These are phyloP conservation scores for Orchestes rusci DNA, from an alignment of 2,888 invertebrate genomes.

Conservation along the genomic window DNA sequence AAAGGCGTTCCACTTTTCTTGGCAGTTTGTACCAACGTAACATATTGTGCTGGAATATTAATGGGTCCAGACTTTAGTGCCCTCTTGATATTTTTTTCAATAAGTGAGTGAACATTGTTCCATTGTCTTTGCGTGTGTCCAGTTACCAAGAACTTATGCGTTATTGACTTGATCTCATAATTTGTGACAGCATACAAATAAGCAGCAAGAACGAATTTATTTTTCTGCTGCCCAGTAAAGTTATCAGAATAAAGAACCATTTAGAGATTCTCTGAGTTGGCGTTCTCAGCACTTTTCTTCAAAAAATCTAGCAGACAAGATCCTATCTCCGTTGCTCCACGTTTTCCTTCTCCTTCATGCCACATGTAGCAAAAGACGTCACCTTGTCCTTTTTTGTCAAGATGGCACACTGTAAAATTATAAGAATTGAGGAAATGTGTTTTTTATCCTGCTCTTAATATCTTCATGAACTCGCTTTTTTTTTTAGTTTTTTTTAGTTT, in stretches of 20 bases:
- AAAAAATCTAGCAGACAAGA: background rate
- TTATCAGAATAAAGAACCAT: conserved; percentile 12
- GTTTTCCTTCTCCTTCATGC: background rate
- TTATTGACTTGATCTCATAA: background rate
- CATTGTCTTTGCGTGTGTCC: background rate
- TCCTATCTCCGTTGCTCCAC: background rate
- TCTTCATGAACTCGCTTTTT: too few species aligned
- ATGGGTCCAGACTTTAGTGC: background rate
- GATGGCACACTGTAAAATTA: conserved; percentile 32
- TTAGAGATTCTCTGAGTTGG: conserved; percentile 14
- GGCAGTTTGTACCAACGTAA: background rate
- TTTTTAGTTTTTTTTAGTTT: too few species aligned
- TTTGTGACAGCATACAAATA: background rate
- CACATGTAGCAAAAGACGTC: background rate
- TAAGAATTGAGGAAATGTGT: too few species aligned
- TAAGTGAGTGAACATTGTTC: background rate
- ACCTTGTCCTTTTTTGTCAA: conserved; percentile 4
- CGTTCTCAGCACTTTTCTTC: conserved; percentile 3
- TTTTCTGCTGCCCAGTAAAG: background rate
- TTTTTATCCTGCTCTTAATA: too few species aligned
- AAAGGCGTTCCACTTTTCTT: background rate
- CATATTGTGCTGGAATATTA: background rate
- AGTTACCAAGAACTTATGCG: background rate
- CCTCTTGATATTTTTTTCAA: background rate
- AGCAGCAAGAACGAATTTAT: background rate